phyloP scores from a whole-genome alignment of 2,113 vertebrate species.

The Callopanchax toddi region DNA sequence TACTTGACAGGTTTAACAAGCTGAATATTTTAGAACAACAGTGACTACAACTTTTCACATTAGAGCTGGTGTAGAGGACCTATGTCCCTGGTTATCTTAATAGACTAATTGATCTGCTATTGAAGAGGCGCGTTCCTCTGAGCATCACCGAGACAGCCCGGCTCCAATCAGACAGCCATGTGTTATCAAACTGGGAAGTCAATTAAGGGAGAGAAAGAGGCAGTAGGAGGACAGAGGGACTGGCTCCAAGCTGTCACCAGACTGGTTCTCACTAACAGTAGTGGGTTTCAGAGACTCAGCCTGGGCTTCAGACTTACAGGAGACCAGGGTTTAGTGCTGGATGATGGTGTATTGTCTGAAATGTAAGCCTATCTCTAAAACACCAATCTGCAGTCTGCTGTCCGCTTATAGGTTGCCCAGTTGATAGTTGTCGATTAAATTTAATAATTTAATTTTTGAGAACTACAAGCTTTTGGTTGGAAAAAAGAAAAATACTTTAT shows the following conservation, averaged over 20 bases:
- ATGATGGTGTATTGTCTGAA: conserved; percentile 47
- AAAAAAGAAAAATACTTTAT: no score
- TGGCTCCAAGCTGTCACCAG: conserved; percentile 77
- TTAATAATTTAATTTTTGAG: no score
- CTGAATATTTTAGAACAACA: conserved; percentile 17
- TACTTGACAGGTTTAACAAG: conserved; percentile 8
- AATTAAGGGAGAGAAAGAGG: conserved; percentile 72
- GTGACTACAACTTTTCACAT: conserved; percentile 45
- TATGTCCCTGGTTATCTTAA: conserved; percentile 79
- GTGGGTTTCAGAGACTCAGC: conserved; percentile 54
- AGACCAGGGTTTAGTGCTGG: conserved; percentile 50
- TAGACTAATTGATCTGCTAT: conserved; percentile 83
- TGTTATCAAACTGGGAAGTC: conserved; percentile 83
- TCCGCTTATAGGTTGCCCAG: conserved; percentile 17
- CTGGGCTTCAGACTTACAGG: conserved; percentile 65
- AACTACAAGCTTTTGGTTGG: no score
- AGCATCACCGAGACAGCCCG: conserved; percentile 80
- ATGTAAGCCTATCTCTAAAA: conserved; percentile 45
- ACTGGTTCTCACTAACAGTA: conserved; percentile 66
- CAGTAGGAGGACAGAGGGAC: conserved; percentile 46
- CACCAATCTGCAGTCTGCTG: conserved; percentile 13
- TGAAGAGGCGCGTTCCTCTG: conserved; percentile 79
- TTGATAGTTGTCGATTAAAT: no score
- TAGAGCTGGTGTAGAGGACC: conserved; percentile 56
- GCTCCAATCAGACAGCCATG: conserved; percentile 79